Percentiles rank a stretch among this genome's conserved stretches.
Evolutionary conservation across 30 jellyfish, hydroid and myxozoan genomes (phyloP).

Genomic region (Rhopilema esculentum): DNA sequence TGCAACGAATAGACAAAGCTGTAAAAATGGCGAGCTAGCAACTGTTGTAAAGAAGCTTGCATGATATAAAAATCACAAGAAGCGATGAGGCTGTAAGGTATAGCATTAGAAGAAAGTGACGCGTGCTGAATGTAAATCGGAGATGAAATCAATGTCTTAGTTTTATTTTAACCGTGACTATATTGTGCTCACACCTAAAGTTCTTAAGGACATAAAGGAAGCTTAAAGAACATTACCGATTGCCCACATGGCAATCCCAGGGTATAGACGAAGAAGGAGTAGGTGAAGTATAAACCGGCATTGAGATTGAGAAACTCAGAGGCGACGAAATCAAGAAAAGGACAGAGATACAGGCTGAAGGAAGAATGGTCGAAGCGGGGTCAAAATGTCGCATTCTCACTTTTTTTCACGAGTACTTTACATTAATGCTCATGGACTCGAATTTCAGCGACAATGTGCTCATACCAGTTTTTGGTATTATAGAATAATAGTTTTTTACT

Average conservation of each 20-base stretch:
- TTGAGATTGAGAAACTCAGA: constrained; percentile 1
- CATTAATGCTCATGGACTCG: background rate
- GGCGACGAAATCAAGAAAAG: background rate
- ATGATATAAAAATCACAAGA: constrained; percentile 1
- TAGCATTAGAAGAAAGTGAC: constrained; percentile 24
- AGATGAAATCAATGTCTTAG: constrained; percentile 9
- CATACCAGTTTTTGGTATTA: constrained; percentile 32
- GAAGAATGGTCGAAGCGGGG: constrained; percentile 14
- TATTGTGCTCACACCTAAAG: constrained; percentile 19
- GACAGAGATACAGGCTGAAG: constrained; percentile 26
- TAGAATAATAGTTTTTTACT: background rate
- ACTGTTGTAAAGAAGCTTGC: constrained; percentile 3
- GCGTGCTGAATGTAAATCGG: no score
- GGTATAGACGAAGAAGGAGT: constrained; percentile 15
- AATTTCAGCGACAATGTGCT: constrained; percentile 37
- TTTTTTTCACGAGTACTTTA: background rate
- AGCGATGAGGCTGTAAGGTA: constrained; percentile 2
- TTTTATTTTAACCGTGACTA: constrained; percentile 15
- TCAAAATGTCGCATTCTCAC: constrained; percentile 21
- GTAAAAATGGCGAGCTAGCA: constrained; percentile 1
- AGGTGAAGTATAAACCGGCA: constrained; percentile 14
- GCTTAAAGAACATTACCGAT: constrained; percentile 48
- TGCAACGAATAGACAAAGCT: constrained; percentile 19
- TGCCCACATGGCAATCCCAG: constrained; percentile 55
- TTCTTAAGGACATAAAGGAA: no score